These are phyloP conservation scores for Agelastica alni DNA, from an alignment of 2,888 invertebrate species.

Conservation along the genomic window DNA sequence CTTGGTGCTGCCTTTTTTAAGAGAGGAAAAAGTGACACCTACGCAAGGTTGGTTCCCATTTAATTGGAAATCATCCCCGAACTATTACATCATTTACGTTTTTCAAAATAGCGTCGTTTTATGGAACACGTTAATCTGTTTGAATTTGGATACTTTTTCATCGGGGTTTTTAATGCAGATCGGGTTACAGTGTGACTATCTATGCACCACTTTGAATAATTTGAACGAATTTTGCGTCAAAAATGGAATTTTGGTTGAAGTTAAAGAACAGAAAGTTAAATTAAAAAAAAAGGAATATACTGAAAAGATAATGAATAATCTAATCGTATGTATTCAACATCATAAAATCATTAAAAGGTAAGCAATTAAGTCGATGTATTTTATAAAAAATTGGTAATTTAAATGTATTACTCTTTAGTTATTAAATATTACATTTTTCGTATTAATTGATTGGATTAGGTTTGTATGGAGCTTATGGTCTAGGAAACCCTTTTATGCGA, in stretches of 20 bases:
- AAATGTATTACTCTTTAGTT: too few relatives aligned
- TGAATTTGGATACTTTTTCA: constrained; percentile 24
- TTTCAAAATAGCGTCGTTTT: constrained; percentile 25
- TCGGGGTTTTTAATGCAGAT: constrained; percentile 23
- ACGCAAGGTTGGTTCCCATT: constrained; percentile 28
- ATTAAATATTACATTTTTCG: too few relatives aligned
- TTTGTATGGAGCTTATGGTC: too few relatives aligned
- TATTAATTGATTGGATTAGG: too few relatives aligned
- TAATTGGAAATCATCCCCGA: constrained; percentile 7
- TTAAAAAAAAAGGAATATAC: not conserved
- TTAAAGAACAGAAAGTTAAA: not conserved
- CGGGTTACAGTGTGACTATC: constrained; percentile 28
- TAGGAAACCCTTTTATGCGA: too few relatives aligned
- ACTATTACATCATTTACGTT: constrained; percentile 19
- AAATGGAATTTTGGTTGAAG: constrained; percentile 11
- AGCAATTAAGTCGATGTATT: too few relatives aligned
- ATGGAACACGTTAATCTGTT: constrained; percentile 16
- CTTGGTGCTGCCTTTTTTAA: constrained; percentile 9
- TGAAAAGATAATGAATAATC: constrained; percentile 21
- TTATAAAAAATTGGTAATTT: too few relatives aligned
- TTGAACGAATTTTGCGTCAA: constrained; percentile 16
- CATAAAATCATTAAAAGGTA: constrained; percentile 25
- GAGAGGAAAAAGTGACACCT: not conserved
- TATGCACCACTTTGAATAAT: constrained; percentile 21
- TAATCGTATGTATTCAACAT: constrained; percentile 25